Base-by-base conservation (phyloP, 2,797 vertebrate genomes). In the Gambusia yucatana region DNA sequence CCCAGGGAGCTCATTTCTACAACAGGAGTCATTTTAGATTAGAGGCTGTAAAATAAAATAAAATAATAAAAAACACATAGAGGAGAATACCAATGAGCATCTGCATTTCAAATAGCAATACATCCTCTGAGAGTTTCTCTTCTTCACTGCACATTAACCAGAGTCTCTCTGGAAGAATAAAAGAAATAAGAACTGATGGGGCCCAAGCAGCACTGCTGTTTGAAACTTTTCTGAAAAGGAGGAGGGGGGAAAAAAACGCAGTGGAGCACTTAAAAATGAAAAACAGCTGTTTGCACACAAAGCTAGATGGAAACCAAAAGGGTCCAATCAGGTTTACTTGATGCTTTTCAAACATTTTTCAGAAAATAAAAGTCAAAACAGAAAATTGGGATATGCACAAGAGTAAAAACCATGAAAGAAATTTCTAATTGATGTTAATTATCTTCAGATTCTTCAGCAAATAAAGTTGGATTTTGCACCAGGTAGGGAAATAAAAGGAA, bases 11-110 rank as follows among this genome's bases (percentile, higher is more conserved):
- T 86, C 75, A 82, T 92, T 90, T 80, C 86, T 75, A 79, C 17
- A 48, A 76, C 79, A 77, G 67, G 81, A 88, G 81, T 91, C 81
- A 81, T 87, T 91, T 88, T 36, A 90, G 85, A 93, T 93, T 91
- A 91, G 79, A 87, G 84, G 14, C 30, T 7, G 75, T 76, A 77
- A 86, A 90, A 85, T 84, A 87, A 82, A 46, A 14, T 14, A 14
- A 10, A 46, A 13, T 0, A 46, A 46, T 11, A 48, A 47, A 47
- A 69, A 82, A 78, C 80, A 81, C 86, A 83, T 86, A 72, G 75
- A 76, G 69, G 44, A 73, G 91, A 91, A 93, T 90, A 86, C 72
- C 77, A 91, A 91, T 87, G 81, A 90, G 82, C 47, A 47, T 20
- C 55, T 76, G 79, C 52, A 73, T 85, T 78, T 76, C 69, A 77